Conservation (phyloP, 2,888 invertebrate genomes). For the Xanthostigma xanthostigma region DNA sequence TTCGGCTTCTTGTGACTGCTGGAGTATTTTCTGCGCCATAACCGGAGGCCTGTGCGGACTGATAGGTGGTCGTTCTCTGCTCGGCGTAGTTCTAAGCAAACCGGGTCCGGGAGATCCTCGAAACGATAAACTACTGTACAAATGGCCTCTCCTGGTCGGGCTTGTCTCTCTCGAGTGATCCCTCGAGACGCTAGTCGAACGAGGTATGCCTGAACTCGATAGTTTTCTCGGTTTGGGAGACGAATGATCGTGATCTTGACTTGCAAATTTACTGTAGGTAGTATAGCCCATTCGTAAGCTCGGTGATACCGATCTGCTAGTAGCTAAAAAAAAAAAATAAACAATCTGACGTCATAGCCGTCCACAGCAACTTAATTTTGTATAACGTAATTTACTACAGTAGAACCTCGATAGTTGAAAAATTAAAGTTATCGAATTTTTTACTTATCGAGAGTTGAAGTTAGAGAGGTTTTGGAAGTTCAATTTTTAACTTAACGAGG, state of each 20-base stretch:
- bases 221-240: slow-evolving; percentile 43
- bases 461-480: too few species aligned
- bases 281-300: slow-evolving; percentile 69
- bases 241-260: slow-evolving; percentile 2
- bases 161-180: slow-evolving; percentile 34
- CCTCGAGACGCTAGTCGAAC: slow-evolving; percentile 50
- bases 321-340: slow-evolving; percentile 41
- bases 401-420: too few species aligned
- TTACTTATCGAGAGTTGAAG: too few species aligned
- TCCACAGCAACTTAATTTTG: not conserved
- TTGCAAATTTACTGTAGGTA: slow-evolving; percentile 35
- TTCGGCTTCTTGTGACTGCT: slow-evolving; percentile 80
- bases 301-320: slow-evolving; percentile 86
- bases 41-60: slow-evolving; percentile 43
- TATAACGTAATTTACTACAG: too few species aligned
- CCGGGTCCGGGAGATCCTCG: slow-evolving; percentile 15
- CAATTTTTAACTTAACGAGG: too few species aligned
- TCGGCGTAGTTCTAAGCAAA: slow-evolving; percentile 24
- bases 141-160: slow-evolving; percentile 20
- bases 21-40: slow-evolving; percentile 68
- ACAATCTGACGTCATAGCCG: not conserved
- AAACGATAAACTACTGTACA: slow-evolving; percentile 2
- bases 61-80: slow-evolving; percentile 35
- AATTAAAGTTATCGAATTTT: too few species aligned
- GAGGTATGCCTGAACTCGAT: slow-evolving; percentile 49